These are phyloP conservation scores for Drosophila burlai DNA, from an alignment of 1,140 invertebrate genomes.

Conservation along the genomic window DNA sequence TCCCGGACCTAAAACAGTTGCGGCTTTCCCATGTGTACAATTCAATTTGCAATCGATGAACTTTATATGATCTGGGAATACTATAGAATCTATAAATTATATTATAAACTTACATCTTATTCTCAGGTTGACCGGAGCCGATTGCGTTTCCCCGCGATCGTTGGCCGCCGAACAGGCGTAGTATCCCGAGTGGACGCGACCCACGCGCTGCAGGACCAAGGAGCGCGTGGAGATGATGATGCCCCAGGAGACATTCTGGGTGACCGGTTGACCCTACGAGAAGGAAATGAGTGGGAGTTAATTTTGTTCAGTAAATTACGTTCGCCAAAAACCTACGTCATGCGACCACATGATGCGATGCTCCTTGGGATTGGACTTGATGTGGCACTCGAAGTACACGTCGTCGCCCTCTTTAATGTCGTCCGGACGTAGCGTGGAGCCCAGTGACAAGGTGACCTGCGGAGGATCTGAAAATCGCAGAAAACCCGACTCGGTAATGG, in stretches of 20 bases:
- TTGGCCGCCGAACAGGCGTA: slow-evolving; percentile 94
- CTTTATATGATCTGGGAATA: background rate
- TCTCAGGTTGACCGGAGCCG: slow-evolving; percentile 90
- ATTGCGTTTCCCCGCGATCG: slow-evolving; percentile 92
- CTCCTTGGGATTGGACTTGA: slow-evolving; percentile 93
- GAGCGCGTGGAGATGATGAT: slow-evolving; percentile 95
- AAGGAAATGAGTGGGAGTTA: slow-evolving; percentile 12
- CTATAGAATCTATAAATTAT: background rate
- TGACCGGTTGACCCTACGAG: slow-evolving; percentile 90
- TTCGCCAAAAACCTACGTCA: slow-evolving; percentile 89
- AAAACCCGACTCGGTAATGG: slow-evolving; percentile 33
- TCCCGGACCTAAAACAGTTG: background rate
- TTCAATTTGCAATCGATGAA: slow-evolving; percentile 12
- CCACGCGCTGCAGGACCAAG: slow-evolving; percentile 93
- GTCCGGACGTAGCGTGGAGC: slow-evolving; percentile 93
- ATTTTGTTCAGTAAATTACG: background rate
- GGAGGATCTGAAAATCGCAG: slow-evolving; percentile 90
- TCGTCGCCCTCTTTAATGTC: slow-evolving; percentile 96
- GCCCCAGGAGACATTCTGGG: slow-evolving; percentile 93
- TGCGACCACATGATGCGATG: slow-evolving; percentile 94
- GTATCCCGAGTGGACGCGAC: slow-evolving; percentile 91
- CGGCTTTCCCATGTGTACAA: background rate
- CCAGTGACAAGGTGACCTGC: slow-evolving; percentile 92
- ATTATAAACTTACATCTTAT: slow-evolving; percentile 91
- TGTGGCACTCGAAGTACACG: slow-evolving; percentile 96